These are phyloP conservation scores for Tuberolachnus salignus DNA, from an alignment of 2,888 invertebrate species.

Conservation along the genomic window DNA sequence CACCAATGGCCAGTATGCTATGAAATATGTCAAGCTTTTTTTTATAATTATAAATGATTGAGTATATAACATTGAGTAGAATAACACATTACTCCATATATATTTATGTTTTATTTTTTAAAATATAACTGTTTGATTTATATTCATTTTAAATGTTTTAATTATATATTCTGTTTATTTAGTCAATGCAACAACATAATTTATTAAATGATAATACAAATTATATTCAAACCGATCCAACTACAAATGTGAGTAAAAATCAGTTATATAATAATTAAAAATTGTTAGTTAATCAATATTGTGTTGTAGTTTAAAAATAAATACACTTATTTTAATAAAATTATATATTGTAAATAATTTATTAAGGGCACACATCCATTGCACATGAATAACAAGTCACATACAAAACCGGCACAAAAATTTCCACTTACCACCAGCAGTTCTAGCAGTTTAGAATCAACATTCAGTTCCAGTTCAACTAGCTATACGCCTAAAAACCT, in stretches of 20 bases:
- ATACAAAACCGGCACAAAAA: constrained; percentile 13
- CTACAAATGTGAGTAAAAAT: constrained; percentile 12
- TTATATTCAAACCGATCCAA: not conserved
- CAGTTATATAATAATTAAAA: not conserved
- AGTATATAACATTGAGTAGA: too few species aligned
- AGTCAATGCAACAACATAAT: not conserved
- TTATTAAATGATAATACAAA: not conserved
- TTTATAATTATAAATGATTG: too few species aligned
- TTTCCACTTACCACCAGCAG: constrained; percentile 34
- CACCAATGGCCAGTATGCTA: too few species aligned
- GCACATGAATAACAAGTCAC: not conserved
- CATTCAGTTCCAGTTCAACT: constrained; percentile 32
- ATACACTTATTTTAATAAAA: too few species aligned
- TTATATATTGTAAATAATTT: constrained; percentile 6
- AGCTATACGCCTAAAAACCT: not conserved
- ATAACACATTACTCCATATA: too few species aligned
- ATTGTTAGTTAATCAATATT: not conserved
- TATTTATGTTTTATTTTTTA: not conserved
- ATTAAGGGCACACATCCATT: not conserved
- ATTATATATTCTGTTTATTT: not conserved
- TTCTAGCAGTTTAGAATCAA: constrained; percentile 49
- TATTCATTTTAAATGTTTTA: not conserved
- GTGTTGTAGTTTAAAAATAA: too few species aligned
- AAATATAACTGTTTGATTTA: not conserved
- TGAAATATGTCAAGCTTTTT: too few species aligned